Evolutionary conservation across 2,888 invertebrate species (phyloP), one percentile per base, ranked within the genome.

Genomic region (Eulithis testata): DNA sequence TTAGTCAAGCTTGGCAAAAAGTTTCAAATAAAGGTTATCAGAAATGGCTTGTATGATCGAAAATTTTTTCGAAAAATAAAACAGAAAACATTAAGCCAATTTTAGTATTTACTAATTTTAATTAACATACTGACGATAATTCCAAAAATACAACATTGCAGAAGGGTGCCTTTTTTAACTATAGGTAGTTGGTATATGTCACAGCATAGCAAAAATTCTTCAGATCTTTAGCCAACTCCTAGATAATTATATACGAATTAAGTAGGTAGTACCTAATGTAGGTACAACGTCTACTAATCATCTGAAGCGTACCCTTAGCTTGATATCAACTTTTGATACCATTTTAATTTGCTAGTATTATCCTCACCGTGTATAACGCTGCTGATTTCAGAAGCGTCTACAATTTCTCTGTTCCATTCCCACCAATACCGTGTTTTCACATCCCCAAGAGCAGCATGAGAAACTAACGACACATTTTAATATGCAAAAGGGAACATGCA

Each of bases 381-480:
- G 51, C 12, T 43, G 36, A 36, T 53, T 44, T n/a, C 37, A 58
- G 9, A 52, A 54, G 54, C 44, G 36, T 37, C 47, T 43, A 43
- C 21, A 21, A 43, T 54, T 37, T 53, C 49, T 27, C 50, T 50
- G 47, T 54, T 54, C 2, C 51, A 59, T 66, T 59, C 31, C 37
- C 44, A 47, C 47, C 55, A 51, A 66, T 51, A 66, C 43, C 40
- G 43, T 49, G 54, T 66, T 65, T 60, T 60, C 60, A 53, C 43
- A 59, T 65, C 60, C 63, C 58, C 50, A 59, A 56, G 59, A 56
- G 49, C 53, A 44, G 52, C 50, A 44, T 52, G 51, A 36, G 40
- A 67, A 69, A 68, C 69, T 69, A 69, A 68, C 65, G 64, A 71
- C 57, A 51, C 57, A 50, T 61, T 67, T 63, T 68, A 66, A 66